Conservation (phyloP, 2,888 invertebrate species). For the Hololepta plana region DNA sequence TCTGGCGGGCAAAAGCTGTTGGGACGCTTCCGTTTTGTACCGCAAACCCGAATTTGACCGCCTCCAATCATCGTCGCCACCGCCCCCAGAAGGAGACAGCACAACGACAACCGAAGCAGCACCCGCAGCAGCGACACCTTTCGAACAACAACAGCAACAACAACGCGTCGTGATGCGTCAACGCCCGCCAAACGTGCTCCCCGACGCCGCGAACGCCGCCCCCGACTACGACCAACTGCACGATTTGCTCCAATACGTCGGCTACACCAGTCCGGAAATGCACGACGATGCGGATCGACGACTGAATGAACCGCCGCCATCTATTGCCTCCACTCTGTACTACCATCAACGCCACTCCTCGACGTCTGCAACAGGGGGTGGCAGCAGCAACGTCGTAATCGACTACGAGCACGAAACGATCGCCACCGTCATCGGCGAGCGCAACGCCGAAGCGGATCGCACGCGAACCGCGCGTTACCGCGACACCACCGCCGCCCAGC, state of each 20-base stretch:
- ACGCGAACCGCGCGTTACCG: too few species aligned
- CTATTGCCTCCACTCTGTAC: too few species aligned
- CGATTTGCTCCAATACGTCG: slow-evolving; percentile 79
- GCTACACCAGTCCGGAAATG: slow-evolving; percentile 83
- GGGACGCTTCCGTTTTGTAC: slow-evolving; percentile 88
- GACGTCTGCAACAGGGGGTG: too few species aligned
- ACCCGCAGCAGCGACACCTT: slow-evolving; percentile 2
- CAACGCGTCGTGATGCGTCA: slow-evolving; percentile 52
- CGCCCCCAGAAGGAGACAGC: too few species aligned
- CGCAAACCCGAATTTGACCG: slow-evolving; percentile 49
- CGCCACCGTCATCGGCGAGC: slow-evolving; percentile 66
- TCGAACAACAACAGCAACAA: slow-evolving; percentile 27
- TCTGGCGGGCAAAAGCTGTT: slow-evolving; percentile 84
- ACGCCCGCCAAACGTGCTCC: slow-evolving; percentile 57
- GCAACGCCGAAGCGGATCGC: slow-evolving; percentile 67
- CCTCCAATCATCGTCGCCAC: too few species aligned
- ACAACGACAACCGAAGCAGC: neutral
- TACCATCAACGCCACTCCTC: too few species aligned
- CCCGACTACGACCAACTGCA: slow-evolving; percentile 83
- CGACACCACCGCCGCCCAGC: too few species aligned
- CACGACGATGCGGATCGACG: slow-evolving; percentile 44
- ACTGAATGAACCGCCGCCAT: slow-evolving; percentile 49
- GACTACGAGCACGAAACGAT: slow-evolving; percentile 74
- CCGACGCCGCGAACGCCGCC: slow-evolving; percentile 62
- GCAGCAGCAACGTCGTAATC: slow-evolving; percentile 32